A percentile compares a stretch with the other conserved stretches of the same genome.
Evolutionary conservation across 2,797 vertebrate species (phyloP).

Genomic region (Enteromius anoplus): DNA sequence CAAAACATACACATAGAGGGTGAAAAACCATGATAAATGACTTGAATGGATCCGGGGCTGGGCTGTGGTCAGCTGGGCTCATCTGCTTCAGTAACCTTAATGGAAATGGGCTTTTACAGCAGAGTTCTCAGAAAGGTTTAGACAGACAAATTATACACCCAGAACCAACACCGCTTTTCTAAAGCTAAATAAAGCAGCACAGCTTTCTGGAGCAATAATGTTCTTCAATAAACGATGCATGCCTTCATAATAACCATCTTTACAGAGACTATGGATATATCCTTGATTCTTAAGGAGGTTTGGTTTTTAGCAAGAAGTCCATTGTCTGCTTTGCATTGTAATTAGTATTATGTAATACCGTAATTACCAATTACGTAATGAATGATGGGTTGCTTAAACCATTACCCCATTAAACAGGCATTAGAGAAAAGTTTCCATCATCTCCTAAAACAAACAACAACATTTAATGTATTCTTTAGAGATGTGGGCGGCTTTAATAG

Average conservation of each 20-base stretch:
- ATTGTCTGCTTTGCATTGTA: constrained; percentile 4
- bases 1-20: background rate
- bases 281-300: background rate
- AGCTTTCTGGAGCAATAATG: background rate
- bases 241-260: background rate
- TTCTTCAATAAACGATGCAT: background rate
- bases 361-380: constrained; percentile 29
- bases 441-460: background rate
- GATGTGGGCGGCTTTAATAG: background rate
- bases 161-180: background rate
- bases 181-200: background rate
- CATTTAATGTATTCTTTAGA: background rate
- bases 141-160: background rate
- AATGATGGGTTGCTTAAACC: constrained; percentile 25
- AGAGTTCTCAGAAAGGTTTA: constrained; percentile 2
- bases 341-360: constrained; percentile 9
- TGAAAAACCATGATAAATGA: constrained; percentile 37
- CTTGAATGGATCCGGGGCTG: background rate
- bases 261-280: background rate
- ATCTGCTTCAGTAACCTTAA: constrained; percentile 35
- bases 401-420: constrained; percentile 6
- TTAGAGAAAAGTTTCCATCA: constrained; percentile 6
- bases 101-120: constrained; percentile 35
- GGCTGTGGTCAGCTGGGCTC: constrained; percentile 7
- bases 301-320: background rate